These are phyloP conservation scores for Pleuronectes platessa DNA, from an alignment of 2,113 vertebrate species.

Conservation along the genomic window DNA sequence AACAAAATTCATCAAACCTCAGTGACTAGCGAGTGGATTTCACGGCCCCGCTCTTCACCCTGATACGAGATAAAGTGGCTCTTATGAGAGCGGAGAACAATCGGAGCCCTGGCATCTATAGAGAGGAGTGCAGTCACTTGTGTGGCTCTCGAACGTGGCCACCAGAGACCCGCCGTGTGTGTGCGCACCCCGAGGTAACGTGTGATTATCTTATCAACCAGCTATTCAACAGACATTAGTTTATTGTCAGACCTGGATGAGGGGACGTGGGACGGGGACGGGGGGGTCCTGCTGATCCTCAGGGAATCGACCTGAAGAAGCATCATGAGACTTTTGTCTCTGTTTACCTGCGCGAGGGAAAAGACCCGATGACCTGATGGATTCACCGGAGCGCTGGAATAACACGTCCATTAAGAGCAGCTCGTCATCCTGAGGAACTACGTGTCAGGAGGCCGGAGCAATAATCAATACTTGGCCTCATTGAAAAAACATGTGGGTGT, in stretches of 20 bases:
- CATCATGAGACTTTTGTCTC: constrained; percentile 1
- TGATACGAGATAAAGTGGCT: constrained; percentile 19
- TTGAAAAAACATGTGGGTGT: neutral
- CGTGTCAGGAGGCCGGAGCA: neutral
- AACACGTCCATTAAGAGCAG: constrained; percentile 27
- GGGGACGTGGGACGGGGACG: neutral
- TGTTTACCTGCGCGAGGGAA: constrained; percentile 20
- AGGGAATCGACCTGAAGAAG: neutral
- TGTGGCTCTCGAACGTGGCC: constrained; percentile 13
- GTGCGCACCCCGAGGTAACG: constrained; percentile 33
- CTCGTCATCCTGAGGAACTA: neutral
- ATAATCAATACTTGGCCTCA: neutral
- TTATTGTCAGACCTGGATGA: constrained; percentile 44
- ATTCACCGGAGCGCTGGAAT: constrained; percentile 18
- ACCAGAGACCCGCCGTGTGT: constrained; percentile 22
- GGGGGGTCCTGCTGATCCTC: neutral
- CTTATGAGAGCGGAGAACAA: constrained; percentile 18
- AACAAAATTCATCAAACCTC: constrained; percentile 27
- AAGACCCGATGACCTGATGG: constrained; percentile 30
- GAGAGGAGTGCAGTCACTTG: constrained; percentile 34
- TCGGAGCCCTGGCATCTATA: constrained; percentile 23
- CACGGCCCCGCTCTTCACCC: constrained; percentile 24
- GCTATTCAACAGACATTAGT: constrained; percentile 61
- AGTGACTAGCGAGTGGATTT: constrained; percentile 21
- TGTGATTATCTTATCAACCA: constrained; percentile 49